Evolutionary conservation across 2,113 vertebrate species (phyloP).

Genomic region (Monopterus albus): DNA sequence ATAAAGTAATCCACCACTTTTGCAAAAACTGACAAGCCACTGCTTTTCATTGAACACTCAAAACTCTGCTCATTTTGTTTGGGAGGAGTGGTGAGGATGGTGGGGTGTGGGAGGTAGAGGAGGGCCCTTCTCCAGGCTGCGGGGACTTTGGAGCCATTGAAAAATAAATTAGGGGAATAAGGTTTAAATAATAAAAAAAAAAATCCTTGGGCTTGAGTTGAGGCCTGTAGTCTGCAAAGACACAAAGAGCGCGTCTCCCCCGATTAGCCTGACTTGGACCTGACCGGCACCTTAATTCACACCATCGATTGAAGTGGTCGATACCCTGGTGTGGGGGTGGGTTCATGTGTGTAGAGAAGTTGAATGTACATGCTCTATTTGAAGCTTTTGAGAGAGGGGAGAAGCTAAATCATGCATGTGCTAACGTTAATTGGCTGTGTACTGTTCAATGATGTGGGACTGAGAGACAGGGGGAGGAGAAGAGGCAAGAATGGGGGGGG

Average conservation of each 20-base stretch:
- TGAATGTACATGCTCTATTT: slow-evolving; percentile 62
- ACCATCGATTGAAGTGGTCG: slow-evolving; percentile 72
- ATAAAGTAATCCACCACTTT: slow-evolving; percentile 39
- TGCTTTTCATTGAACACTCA: slow-evolving; percentile 61
- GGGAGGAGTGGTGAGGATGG: background rate
- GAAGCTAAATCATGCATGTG: slow-evolving; percentile 82
- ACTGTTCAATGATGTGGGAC: slow-evolving; percentile 77
- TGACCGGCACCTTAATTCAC: slow-evolving; percentile 78
- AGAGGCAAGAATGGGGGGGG: slow-evolving; percentile 44
- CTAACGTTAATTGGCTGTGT: slow-evolving; percentile 80
- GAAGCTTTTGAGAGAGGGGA: slow-evolving; percentile 65
- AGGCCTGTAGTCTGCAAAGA: slow-evolving; percentile 64
- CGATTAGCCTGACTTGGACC: slow-evolving; percentile 74
- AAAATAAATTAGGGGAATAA: slow-evolving; percentile 80
- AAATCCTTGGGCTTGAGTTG: slow-evolving; percentile 69
- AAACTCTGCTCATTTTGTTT: slow-evolving; percentile 48
- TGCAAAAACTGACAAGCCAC: slow-evolving; percentile 21
- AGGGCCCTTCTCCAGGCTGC: slow-evolving; percentile 41
- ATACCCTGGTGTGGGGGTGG: slow-evolving; percentile 52
- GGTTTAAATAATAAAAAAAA: slow-evolving; percentile 79
- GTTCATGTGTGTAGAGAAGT: slow-evolving; percentile 45
- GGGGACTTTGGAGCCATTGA: slow-evolving; percentile 74
- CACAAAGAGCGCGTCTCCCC: slow-evolving; percentile 66
- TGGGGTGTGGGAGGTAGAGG: background rate
- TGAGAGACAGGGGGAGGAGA: slow-evolving; percentile 70